Percentiles rank a stretch among this genome's conserved stretches.
Conservation (phyloP, 2,113 vertebrate genomes). For the Festucalex cinctus region DNA sequence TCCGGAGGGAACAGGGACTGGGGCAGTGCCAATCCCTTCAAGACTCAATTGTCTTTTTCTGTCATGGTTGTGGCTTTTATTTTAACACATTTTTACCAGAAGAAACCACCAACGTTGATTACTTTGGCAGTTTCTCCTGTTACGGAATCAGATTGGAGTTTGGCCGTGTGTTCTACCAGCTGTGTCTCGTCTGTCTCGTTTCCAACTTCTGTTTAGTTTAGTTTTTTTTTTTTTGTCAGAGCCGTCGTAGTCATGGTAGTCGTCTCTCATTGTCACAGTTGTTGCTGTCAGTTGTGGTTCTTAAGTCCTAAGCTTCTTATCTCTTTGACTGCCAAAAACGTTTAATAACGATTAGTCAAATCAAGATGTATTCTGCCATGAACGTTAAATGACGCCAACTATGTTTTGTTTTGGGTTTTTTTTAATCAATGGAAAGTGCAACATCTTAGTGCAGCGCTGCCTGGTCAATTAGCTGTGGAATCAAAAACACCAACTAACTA, state of each 20-base stretch:
- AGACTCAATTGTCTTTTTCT: slow-evolving; percentile 1
- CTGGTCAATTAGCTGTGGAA: no score
- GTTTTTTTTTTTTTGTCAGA: neutral
- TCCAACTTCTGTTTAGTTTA: neutral
- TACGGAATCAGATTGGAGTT: neutral
- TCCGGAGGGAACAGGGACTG: neutral
- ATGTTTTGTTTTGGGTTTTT: no score
- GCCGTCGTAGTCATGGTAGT: neutral
- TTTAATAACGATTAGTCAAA: no score
- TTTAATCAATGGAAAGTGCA: no score
- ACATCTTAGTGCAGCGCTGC: no score
- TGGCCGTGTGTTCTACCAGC: neutral
- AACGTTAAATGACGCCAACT: no score
- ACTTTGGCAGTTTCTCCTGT: neutral
- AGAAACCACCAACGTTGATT: no score
- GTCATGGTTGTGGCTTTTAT: neutral
- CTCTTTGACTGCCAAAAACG: no score
- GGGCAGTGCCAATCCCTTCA: neutral
- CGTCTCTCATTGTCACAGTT: neutral
- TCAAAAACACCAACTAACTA: no score
- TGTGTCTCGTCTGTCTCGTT: neutral
- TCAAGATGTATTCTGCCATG: no score
- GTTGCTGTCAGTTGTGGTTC: neutral
- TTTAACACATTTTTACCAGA: no score
- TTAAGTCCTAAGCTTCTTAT: no score